A percentile compares a stretch with the other conserved stretches of the same genome.
Evolutionary conservation across 2,797 vertebrate genomes (phyloP).

Genomic region (Bufotes viridis): DNA sequence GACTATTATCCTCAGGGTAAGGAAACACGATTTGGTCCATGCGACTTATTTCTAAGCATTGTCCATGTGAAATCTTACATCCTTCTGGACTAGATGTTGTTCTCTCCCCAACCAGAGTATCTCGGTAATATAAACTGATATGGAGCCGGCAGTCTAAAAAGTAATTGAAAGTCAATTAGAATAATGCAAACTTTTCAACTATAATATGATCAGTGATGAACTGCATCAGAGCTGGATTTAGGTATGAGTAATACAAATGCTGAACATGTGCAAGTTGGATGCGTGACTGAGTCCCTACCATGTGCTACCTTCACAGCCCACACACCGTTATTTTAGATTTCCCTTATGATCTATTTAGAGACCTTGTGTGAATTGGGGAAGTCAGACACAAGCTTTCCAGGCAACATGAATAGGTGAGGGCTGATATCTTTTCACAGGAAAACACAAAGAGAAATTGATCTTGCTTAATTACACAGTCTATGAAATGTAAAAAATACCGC

Average conservation of each 20-base stretch:
- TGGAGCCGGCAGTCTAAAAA: slow-evolving; percentile 86
- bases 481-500: background rate
- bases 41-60: slow-evolving; percentile 80
- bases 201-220: background rate
- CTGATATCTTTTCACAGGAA: background rate
- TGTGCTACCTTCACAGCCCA: background rate
- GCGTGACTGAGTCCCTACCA: background rate
- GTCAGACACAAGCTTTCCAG: background rate
- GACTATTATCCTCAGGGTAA: slow-evolving; percentile 86
- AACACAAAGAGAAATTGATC: background rate
- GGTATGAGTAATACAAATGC: background rate
- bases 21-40: slow-evolving; percentile 91
- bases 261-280: background rate
- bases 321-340: background rate
- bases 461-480: background rate
- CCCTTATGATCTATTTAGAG: background rate
- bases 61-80: slow-evolving; percentile 87
- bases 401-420: background rate
- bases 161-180: slow-evolving; percentile 41
- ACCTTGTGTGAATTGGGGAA: background rate
- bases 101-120: slow-evolving; percentile 86
- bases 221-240: background rate
- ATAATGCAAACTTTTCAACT: background rate
- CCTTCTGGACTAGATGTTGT: slow-evolving; percentile 90
- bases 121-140: slow-evolving; percentile 86